phyloP scores from a whole-genome alignment of 2,797 vertebrate genomes.

The Pitangus sulphuratus region DNA sequence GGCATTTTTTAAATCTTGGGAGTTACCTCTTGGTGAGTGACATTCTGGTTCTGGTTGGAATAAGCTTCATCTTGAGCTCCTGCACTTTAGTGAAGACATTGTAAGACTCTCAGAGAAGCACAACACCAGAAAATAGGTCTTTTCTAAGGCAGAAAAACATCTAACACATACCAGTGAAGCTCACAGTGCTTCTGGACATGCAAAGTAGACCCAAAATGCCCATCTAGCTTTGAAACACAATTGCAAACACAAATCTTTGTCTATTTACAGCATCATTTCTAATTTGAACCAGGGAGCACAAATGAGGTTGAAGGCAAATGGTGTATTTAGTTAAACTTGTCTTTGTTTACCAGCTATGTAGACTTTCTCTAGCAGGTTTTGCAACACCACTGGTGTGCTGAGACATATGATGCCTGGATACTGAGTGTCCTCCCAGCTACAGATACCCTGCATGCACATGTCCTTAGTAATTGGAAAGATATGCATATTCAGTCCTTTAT shows the following conservation, averaged over 20 bases:
- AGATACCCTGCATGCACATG: accelerated
- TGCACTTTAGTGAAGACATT: background rate
- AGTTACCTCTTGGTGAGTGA: background rate
- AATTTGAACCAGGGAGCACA: background rate
- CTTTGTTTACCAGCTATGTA: background rate
- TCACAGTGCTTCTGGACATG: background rate
- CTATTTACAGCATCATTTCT: background rate
- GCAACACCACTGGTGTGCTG: background rate
- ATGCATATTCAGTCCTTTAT: accelerated
- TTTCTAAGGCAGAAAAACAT: background rate
- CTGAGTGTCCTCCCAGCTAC: background rate
- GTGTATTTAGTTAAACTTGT: background rate
- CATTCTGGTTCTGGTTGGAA: background rate
- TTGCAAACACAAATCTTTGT: background rate
- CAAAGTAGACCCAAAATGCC: background rate
- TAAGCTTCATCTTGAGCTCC: background rate
- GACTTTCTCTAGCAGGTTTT: background rate
- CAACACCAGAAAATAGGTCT: background rate
- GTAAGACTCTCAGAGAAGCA: background rate
- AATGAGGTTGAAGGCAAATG: background rate
- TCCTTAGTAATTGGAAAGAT: background rate
- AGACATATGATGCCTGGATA: background rate
- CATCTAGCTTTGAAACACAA: background rate
- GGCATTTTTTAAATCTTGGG: background rate
- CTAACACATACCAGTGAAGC: background rate